Evolutionary conservation across 2,113 vertebrate genomes (phyloP).

Genomic region (Pachypanchax playfairii): DNA sequence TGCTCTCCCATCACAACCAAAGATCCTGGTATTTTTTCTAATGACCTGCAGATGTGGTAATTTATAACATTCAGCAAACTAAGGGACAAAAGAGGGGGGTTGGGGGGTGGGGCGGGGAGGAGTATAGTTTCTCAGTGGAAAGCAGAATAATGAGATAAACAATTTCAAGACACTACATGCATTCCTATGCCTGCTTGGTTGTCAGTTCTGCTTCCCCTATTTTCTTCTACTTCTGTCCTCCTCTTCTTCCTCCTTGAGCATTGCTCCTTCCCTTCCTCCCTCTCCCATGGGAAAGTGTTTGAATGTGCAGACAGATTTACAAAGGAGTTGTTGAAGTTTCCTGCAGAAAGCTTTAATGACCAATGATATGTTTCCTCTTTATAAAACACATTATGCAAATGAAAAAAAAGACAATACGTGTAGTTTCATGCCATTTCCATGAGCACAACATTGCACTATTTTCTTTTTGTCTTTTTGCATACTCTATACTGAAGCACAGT

Average conservation of each 20-base stretch:
- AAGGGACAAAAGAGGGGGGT: slow-evolving; percentile 23
- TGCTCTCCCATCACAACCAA: slow-evolving; percentile 48
- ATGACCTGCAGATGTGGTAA: slow-evolving; percentile 63
- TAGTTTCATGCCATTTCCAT: too few species aligned
- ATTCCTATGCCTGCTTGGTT: slow-evolving; percentile 52
- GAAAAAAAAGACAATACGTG: too few species aligned
- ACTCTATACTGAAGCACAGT: background rate
- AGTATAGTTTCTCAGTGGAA: slow-evolving; percentile 48
- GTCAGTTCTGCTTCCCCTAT: slow-evolving; percentile 64
- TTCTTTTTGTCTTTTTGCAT: background rate
- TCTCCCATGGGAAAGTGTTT: slow-evolving; percentile 66
- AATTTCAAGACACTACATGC: slow-evolving; percentile 50
- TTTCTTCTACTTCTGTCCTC: slow-evolving; percentile 54
- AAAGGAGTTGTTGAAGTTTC: slow-evolving; percentile 52
- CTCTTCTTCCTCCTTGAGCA: slow-evolving; percentile 50
- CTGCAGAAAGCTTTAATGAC: slow-evolving; percentile 67
- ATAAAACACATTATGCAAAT: slow-evolving; percentile 34
- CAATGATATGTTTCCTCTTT: slow-evolving; percentile 46
- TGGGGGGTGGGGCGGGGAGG: too few species aligned
- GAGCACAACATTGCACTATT: background rate
- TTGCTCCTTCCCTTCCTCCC: slow-evolving; percentile 62
- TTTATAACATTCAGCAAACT: slow-evolving; percentile 57
- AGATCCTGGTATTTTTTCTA: slow-evolving; percentile 50
- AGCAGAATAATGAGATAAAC: slow-evolving; percentile 69
- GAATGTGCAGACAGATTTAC: slow-evolving; percentile 66